Evolutionary conservation across 2,113 vertebrate species (phyloP), one percentile per base, ranked within the genome.

Genomic region (Oceanodroma tethys): DNA sequence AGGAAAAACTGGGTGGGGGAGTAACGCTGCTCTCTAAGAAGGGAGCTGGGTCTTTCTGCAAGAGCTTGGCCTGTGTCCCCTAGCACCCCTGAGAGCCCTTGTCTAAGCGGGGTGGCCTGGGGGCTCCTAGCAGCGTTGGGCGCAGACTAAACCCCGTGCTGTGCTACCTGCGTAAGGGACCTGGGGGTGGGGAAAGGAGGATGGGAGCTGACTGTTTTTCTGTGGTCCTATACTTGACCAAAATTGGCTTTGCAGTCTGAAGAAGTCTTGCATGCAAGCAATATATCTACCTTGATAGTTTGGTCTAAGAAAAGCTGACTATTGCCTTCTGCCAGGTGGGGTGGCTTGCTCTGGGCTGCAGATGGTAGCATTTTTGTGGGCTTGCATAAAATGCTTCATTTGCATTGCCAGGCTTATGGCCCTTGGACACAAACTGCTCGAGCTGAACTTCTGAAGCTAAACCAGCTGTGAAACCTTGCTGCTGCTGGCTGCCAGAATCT

Each of bases 311-410:
- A 74, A 30, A 76, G 63, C 56, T 40, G 40, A 17, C 71, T 22
- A 3, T 23, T 58, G 40, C 40, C 22, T 40, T 40, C 75, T 86
- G 65, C 50, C 40, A 2, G 50, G 34, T 10, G 25, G 38, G 12
- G 52, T 30, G 9, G 7, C 62, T 65, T 0, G 17, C 13, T 45
- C 19, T 0, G 3, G 76, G 16, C n/a, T 30, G 25, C 36, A 9
- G 30, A 29, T 11, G 9, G 19, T 55, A 76, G 60, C 4, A 2
- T 36, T 65, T 34, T 65, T 42, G 2, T 7, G 68, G 59, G 34
- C 58, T 70, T 48, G 67, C 52, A 27, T n/a, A 3, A 38, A 67
- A 40, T 12, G 6, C 47, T 81, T 63, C 30, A 7, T 27, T 23
- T 34, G 59, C 43, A 16, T 3, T 47, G 32, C 38, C 1, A 16